Evolutionary conservation across 1,140 invertebrate species (phyloP).

Genomic region (Lethrus apterus): DNA sequence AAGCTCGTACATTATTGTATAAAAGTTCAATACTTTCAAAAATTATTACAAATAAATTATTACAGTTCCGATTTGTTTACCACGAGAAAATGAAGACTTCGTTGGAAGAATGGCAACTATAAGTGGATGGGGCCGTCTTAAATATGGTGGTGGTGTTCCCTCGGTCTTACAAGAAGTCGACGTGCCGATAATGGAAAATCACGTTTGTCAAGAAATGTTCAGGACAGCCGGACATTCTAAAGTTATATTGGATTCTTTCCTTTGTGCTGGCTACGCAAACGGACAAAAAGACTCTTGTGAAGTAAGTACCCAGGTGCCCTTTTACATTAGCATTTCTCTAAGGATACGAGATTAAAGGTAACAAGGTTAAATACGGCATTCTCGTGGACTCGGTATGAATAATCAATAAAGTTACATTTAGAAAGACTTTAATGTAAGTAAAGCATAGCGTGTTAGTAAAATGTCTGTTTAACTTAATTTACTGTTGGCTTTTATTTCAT

Average conservation of each 20-base stretch:
- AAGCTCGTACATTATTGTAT: no score
- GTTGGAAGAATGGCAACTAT: conserved; percentile 77
- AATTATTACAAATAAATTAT: neutral
- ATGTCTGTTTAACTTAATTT: no score
- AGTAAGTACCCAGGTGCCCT: conserved; percentile 57
- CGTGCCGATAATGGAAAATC: conserved; percentile 86
- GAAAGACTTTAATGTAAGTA: no score
- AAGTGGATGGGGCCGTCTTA: conserved; percentile 62
- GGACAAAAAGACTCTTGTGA: conserved; percentile 92
- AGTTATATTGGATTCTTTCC: conserved; percentile 77
- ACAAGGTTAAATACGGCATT: no score
- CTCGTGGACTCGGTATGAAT: no score
- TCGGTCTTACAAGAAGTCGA: conserved; percentile 85
- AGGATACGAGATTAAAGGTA: no score
- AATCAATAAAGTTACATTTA: no score
- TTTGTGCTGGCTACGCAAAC: conserved; percentile 90
- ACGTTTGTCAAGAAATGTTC: conserved; percentile 91
- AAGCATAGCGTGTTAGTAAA: no score
- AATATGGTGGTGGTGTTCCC: conserved; percentile 77
- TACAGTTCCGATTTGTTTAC: conserved; percentile 85
- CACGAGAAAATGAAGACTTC: conserved; percentile 70
- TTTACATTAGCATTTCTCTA: no score
- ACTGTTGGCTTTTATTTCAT: no score
- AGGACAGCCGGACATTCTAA: conserved; percentile 81
- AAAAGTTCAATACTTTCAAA: neutral